Evolutionary conservation across 1,140 invertebrate species (phyloP).

Genomic region (Popillia japonica): DNA sequence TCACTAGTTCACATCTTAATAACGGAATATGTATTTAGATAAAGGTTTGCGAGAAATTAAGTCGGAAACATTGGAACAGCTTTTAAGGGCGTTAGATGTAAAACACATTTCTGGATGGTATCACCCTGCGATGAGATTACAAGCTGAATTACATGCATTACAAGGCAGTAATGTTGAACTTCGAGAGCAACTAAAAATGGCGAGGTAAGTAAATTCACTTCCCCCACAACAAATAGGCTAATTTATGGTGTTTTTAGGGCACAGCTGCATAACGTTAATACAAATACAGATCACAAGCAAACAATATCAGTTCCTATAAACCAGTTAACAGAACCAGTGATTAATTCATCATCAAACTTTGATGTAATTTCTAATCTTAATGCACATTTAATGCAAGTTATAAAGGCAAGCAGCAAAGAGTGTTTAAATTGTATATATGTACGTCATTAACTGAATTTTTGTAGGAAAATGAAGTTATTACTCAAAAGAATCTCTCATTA

Average conservation of each 20-base stretch:
- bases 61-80: slow-evolving; percentile 67
- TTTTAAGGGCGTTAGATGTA: slow-evolving; percentile 72
- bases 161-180: slow-evolving; percentile 68
- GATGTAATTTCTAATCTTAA: slow-evolving; percentile 49
- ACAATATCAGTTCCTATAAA: background rate
- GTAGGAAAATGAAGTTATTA: slow-evolving; percentile 8
- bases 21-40: background rate
- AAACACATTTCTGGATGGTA: slow-evolving; percentile 78
- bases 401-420: slow-evolving; percentile 49
- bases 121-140: slow-evolving; percentile 76
- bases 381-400: slow-evolving; percentile 52
- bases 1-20: background rate
- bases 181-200: slow-evolving; percentile 63
- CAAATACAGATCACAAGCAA: background rate
- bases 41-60: slow-evolving; percentile 52
- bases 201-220: slow-evolving; percentile 55
- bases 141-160: slow-evolving; percentile 70
- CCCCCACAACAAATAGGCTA: background rate
- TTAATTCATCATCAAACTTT: slow-evolving; percentile 50
- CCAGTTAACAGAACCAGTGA: slow-evolving; percentile 5
- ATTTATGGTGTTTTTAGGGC: slow-evolving; percentile 46
- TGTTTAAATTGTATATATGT: background rate
- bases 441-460: background rate
- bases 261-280: slow-evolving; percentile 46
- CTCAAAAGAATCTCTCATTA: slow-evolving; percentile 23